phyloP scores from a whole-genome alignment of 2,113 vertebrate genomes.

The rabbit (Oryctolagus cuniculus) region DNA sequence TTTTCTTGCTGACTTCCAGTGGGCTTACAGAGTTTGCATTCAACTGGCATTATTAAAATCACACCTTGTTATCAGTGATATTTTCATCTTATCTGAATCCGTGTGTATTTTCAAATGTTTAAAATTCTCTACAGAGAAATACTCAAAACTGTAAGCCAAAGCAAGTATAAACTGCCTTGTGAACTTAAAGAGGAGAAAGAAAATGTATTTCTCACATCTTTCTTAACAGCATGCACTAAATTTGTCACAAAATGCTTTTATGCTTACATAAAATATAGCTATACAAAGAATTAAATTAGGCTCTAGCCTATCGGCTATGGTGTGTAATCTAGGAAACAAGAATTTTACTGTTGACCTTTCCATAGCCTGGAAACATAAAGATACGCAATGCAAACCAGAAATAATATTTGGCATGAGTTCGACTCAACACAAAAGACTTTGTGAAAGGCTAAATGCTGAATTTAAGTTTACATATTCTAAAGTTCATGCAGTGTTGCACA shows the following conservation, averaged over 20 bases:
- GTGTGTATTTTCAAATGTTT: not conserved
- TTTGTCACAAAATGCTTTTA: not conserved
- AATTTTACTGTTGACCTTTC: not conserved
- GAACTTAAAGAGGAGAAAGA: not conserved
- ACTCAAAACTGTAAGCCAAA: not conserved
- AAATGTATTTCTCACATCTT: not conserved
- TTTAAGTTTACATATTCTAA: constrained; percentile 37
- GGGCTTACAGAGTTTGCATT: not conserved
- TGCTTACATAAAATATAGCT: not conserved
- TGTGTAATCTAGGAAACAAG: not conserved
- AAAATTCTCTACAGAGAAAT: not conserved
- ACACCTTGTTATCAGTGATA: not conserved
- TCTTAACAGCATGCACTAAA: not conserved
- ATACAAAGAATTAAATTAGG: constrained; percentile 44
- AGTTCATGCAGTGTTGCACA: not conserved
- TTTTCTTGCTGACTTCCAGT: not conserved
- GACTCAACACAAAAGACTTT: constrained; percentile 48
- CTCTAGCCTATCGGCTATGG: not conserved
- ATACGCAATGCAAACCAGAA: not conserved
- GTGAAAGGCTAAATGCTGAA: constrained; percentile 11
- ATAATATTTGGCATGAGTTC: not conserved
- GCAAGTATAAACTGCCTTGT: not conserved
- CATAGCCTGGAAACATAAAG: not conserved
- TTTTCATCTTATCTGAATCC: constrained; percentile 3
- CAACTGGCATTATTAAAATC: not conserved